Conservation (phyloP, 2,797 vertebrate species). For the Lacerta bilineata region DNA sequence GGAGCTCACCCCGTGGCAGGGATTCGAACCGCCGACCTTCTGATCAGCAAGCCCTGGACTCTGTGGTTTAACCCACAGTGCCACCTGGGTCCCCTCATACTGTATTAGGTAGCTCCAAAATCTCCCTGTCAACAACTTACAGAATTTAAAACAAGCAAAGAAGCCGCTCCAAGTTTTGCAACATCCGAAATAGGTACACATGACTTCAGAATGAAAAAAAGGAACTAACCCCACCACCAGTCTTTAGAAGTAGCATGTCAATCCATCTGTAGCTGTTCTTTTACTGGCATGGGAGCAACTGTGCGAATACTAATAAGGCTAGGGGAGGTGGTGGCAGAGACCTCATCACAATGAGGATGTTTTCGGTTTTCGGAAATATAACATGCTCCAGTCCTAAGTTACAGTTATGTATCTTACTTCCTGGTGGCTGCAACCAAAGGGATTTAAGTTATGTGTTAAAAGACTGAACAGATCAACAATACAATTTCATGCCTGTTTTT, state of each 20-base stretch:
- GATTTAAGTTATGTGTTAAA: not conserved
- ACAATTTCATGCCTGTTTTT: not conserved
- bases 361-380: not conserved
- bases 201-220: not conserved
- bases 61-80: too few relatives aligned
- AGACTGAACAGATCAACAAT: conserved; percentile 7
- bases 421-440: not conserved
- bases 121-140: not conserved
- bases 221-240: too few relatives aligned
- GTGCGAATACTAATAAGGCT: too few relatives aligned
- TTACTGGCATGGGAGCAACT: not conserved
- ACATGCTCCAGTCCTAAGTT: not conserved
- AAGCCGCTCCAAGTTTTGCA: conserved; percentile 5
- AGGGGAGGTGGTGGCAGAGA: not conserved
- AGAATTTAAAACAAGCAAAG: conserved; percentile 3
- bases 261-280: not conserved
- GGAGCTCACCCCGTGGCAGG: too few relatives aligned
- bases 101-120: conserved; percentile 2
- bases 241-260: not conserved
- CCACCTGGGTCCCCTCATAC: too few relatives aligned
- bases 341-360: not conserved
- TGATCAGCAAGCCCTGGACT: too few relatives aligned
- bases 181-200: not conserved
- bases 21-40: too few relatives aligned
- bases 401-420: not conserved